Evolutionary conservation across 2,113 vertebrate genomes (phyloP).

Genomic region (Brienomyrus longianalis): DNA sequence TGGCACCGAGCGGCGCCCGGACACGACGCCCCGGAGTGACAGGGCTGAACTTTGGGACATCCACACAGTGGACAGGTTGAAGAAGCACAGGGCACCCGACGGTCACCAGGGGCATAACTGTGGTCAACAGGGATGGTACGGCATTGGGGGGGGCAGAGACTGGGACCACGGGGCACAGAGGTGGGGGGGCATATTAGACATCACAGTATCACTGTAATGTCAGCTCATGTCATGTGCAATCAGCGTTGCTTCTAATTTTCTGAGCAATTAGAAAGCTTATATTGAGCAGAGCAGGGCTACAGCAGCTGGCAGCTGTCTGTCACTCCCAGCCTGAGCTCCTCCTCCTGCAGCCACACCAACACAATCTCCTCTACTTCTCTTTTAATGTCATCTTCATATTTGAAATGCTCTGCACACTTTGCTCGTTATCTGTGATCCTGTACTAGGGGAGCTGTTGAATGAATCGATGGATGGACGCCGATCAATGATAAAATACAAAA

Average conservation of each 20-base stretch:
- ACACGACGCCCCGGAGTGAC: slow-evolving; percentile 44
- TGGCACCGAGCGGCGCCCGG: slow-evolving; percentile 49
- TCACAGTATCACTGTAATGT: slow-evolving; percentile 57
- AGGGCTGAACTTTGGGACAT: slow-evolving; percentile 63
- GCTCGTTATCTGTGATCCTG: neutral
- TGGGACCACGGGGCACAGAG: slow-evolving; percentile 26
- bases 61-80: slow-evolving; percentile 55
- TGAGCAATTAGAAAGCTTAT: slow-evolving; percentile 73
- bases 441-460: neutral
- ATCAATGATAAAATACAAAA: neutral
- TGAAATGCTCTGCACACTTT: neutral
- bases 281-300: slow-evolving; percentile 50
- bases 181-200: slow-evolving; percentile 31
- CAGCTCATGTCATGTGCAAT: slow-evolving; percentile 62
- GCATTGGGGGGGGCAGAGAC: slow-evolving; percentile 25
- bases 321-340: neutral
- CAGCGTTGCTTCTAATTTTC: slow-evolving; percentile 67
- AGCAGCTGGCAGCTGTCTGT: slow-evolving; percentile 28
- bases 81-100: slow-evolving; percentile 56
- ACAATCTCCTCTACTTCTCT: neutral
- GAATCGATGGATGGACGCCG: neutral
- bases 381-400: neutral
- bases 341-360: neutral
- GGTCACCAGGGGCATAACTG: slow-evolving; percentile 61
- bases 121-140: slow-evolving; percentile 52